Base-by-base conservation (phyloP, 2,113 vertebrate genomes). In the Python bivittatus region DNA sequence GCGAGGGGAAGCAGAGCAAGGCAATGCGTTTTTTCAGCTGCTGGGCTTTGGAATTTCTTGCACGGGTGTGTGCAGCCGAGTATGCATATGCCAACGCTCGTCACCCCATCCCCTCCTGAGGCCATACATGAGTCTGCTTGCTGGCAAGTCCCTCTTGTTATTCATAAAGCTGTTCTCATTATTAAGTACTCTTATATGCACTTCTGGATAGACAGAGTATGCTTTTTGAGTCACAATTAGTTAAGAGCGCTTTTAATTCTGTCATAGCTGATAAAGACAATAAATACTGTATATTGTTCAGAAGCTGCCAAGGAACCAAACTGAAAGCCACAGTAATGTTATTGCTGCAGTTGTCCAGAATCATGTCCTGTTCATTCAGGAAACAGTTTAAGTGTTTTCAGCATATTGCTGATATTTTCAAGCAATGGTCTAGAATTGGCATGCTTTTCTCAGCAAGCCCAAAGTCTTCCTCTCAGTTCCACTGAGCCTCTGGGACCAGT, bases 1-100 rank as follows among this genome's bases (percentile, higher is more conserved):
- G 48, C 4, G 94, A 44, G 84, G 56, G 61, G 90, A 94, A 22
- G 5, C 68, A 91, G 84, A 13, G 58, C 56, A 61, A 86, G 29
- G 7, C 13, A 29, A 52, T 13, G 29, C 27, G 48, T 57, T 92
- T 95, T 89, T 64, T 44, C 87, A 91, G 13, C 61, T 72, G 90
- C 20, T 84, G 20, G 42, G 86, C 64, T 60, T 60, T 84, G 87
- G 79, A 89, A 84, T 86, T 89, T 94, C 48, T 54, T 88, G 6
- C 42, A 9, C 0, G 2, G 0, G 7, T 56, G 6, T 68, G 8
- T 68, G 10, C 84, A 96, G 88, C 84, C 86, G 22, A 60, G 58
- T 91, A 53, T 23, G 23, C 53, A n/a, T 38, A 58, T 52, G 44
- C 6, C 5, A 4, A 48, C 48, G 48, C 72, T 3, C 29, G 57